A percentile compares a stretch with the other conserved stretches of the same genome.
Conservation (phyloP, 2,888 invertebrate genomes). For the Fragum sueziense region DNA sequence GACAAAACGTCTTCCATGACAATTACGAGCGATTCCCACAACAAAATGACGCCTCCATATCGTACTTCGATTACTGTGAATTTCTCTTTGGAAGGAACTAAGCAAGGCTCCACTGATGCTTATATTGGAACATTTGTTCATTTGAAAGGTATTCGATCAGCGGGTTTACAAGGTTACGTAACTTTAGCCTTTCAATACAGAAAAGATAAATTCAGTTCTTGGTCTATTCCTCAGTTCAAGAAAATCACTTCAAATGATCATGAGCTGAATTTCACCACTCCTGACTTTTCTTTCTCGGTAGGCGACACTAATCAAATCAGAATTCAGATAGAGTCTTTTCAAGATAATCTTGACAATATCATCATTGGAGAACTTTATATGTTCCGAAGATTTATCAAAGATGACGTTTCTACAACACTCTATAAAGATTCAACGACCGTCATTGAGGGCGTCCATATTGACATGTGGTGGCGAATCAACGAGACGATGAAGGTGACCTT, state of each 20-base stretch:
- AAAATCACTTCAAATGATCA: conserved; percentile 28
- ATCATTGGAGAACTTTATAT: conserved; percentile 55
- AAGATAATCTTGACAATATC: conserved; percentile 6
- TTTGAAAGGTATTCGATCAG: conserved; percentile 31
- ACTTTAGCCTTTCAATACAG: conserved; percentile 50
- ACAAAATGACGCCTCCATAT: background rate
- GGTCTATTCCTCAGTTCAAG: conserved; percentile 29
- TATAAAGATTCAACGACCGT: conserved; percentile 56
- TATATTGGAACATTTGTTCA: conserved; percentile 62
- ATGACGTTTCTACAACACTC: conserved; percentile 47
- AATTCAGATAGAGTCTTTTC: conserved; percentile 47
- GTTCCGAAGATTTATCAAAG: conserved; percentile 50
- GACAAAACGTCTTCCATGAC: background rate
- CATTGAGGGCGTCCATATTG: conserved; percentile 65
- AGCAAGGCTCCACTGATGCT: conserved; percentile 61
- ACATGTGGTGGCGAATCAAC: conserved; percentile 68
- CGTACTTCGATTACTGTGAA: conserved; percentile 25
- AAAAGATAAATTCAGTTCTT: conserved; percentile 35
- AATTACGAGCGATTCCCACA: background rate
- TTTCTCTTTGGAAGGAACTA: conserved; percentile 60
- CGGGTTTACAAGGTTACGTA: conserved; percentile 6
- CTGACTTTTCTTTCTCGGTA: conserved; percentile 65
- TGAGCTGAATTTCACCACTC: conserved; percentile 46
- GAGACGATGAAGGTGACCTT: conserved; percentile 64
- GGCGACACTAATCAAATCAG: conserved; percentile 54